A percentile compares a stretch with the other conserved stretches of the same genome.
phyloP scores from a whole-genome alignment of 2,113 vertebrate species.

The Oryzias celebensis region DNA sequence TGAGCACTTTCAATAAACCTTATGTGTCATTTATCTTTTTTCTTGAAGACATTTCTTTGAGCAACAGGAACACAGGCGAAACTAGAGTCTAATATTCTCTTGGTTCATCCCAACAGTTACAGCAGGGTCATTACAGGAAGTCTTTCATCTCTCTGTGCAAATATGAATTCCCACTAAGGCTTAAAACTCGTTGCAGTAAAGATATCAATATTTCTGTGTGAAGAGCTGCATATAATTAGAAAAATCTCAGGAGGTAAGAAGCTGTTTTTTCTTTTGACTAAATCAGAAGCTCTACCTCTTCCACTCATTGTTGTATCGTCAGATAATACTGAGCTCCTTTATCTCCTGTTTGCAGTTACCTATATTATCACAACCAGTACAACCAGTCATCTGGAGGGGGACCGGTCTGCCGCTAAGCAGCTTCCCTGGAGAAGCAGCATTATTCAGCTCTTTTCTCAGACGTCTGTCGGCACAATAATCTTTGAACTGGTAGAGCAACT shows the following conservation, averaged over 20 bases:
- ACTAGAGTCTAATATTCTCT: conserved; percentile 36
- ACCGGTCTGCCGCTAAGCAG: conserved; percentile 4
- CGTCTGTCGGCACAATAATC: conserved; percentile 17
- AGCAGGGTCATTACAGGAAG: conserved; percentile 42
- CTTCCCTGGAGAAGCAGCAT: conserved; percentile 10
- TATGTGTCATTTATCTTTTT: neutral
- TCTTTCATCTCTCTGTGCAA: conserved; percentile 39
- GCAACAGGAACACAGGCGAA: conserved; percentile 12
- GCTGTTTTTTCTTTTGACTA: conserved; percentile 9
- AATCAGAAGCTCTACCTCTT: conserved; percentile 6
- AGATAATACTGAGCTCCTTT: conserved; percentile 17
- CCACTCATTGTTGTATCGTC: conserved; percentile 1
- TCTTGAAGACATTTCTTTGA: conserved; percentile 34
- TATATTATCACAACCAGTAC: conserved; percentile 18
- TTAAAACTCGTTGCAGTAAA: conserved; percentile 21
- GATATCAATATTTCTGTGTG: conserved; percentile 41
- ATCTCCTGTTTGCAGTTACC: conserved; percentile 11
- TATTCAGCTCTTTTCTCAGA: conserved; percentile 28
- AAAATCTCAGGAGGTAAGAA: conserved; percentile 15
- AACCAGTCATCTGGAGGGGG: conserved; percentile 15
- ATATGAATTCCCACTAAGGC: conserved; percentile 20
- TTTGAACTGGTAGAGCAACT: conserved; percentile 2
- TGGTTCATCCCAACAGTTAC: conserved; percentile 26
- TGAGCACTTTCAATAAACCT: too few relatives aligned
- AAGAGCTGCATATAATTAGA: conserved; percentile 23